Evolutionary conservation across 2,113 vertebrate genomes (phyloP), one percentile per base, ranked within the genome.

Genomic region (Cygnus buccinator): DNA sequence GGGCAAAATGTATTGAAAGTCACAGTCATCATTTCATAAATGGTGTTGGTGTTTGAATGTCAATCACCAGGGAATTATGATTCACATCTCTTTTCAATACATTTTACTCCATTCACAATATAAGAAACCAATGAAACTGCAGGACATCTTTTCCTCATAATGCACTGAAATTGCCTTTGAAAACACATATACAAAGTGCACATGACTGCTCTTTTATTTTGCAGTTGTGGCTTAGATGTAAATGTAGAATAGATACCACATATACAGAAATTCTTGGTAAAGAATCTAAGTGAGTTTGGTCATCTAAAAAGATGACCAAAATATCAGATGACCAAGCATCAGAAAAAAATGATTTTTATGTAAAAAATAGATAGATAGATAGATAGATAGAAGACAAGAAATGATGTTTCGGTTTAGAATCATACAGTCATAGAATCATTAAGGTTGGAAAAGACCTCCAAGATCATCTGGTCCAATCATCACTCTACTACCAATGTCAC

Each of bases 1-100:
- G 55, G 58, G 75, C 87, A 82, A 70, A 93, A 95, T 62, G 61
- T 93, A 89, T 89, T 79, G 70, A 95, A 92, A 93, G 16, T 87
- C 81, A 14, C 16, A 91, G 54, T 79, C 77, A 93, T 85, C 41
- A 85, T 76, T 89, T 92, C 62, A 62, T 31, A 97, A 97, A 92
- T 43, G n/a, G 35, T 82, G 35, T 54, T 83, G 52, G 50, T 90
- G n/a, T 76, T 79, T 91, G 54, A 96, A 94, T 84, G 61, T 65
- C 63, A 87, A 3, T 95, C 87, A 86, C 23, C 71, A 90, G 84
- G 46, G 73, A 84, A 35, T 31, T 90, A 67, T 48, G 83, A 77
- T 77, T 94, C 73, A 90, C 62, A 35, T 52, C 62, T 95, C 29
- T 57, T 83, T 55, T 91, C 70, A 92, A 84, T 28, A 72, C 3